Base-by-base conservation (phyloP, 2,888 invertebrate genomes). In the Plutella xylostella region DNA sequence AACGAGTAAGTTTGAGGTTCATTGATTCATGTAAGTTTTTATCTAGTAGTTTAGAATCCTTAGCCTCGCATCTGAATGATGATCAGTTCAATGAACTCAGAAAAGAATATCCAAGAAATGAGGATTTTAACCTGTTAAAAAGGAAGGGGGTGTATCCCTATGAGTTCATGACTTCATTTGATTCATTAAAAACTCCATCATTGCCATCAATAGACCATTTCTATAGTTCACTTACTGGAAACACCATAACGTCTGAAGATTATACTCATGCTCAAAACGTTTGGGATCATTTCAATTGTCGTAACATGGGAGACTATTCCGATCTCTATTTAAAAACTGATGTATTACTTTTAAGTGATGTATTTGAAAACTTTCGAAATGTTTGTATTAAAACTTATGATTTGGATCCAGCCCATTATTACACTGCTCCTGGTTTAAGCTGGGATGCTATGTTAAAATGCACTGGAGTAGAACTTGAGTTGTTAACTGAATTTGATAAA, bases 331-430 rank as follows among this genome's bases (percentile, higher is more conserved):
- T 58, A 14, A 59, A 62, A 53, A 56, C 56, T 14, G 60, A 63
- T 44, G 61, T 63, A 3, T 41, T 61, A 41, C 28, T 67, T 4
- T 46, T 68, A 22, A 51, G 53, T 17, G 64, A 68, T 45, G 47
- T 64, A 15, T 63, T 66, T 49, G 63, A 68, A 58, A 63, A 63
- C 44, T 64, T 64, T 46, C 48, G 65, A 42, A 41, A 50, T 15
- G n/a, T 58, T 2, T 61, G 61, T 49, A 35, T 59, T 6, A 31
- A 39, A 12, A 52, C 55, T 4, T 64, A 62, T 46, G 37, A 46
- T 38, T 43, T 53, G 17, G 53, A 48, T 34, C 48, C 45, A 25
- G 42, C 42, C 1, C 42, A 45, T 19, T 48, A 48, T 25, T 48
- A 38, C 25, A 48, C 48, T 25, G 46, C 53, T 17, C 51, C 53